Percentiles rank a stretch among this genome's conserved stretches.
Evolutionary conservation across 1,140 invertebrate genomes (phyloP).

Genomic region (Saccostrea glomerata): DNA sequence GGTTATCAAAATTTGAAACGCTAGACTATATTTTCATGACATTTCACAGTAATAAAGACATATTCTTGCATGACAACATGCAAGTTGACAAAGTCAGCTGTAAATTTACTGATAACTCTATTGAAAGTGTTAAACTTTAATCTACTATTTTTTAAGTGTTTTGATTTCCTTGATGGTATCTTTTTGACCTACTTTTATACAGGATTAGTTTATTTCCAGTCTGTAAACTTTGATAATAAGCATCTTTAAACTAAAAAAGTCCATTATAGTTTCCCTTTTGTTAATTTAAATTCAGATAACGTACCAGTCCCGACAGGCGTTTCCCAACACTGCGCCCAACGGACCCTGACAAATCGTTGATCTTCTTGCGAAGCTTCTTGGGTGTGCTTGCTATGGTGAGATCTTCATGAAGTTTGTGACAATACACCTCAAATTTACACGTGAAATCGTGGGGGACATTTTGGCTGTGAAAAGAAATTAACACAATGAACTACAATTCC

Average conservation of each 20-base stretch:
- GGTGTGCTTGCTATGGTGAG: constrained; percentile 85
- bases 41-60: no score
- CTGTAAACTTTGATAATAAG: background rate
- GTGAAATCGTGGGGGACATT: constrained; percentile 84
- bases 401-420: constrained; percentile 85
- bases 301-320: constrained; percentile 75
- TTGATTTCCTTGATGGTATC: background rate
- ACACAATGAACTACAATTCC: background rate
- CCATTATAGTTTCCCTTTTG: background rate
- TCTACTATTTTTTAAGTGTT: background rate
- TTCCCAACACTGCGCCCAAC: constrained; percentile 86
- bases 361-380: constrained; percentile 84
- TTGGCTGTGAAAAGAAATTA: constrained; percentile 80
- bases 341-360: constrained; percentile 83
- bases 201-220: background rate
- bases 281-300: constrained; percentile 32
- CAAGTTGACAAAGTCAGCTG: no score
- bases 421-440: constrained; percentile 85
- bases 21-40: no score
- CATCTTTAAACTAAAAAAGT: background rate
- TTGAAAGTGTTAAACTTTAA: background rate
- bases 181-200: background rate
- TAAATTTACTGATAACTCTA: no score
- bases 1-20: no score
- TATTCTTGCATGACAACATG: no score